phyloP scores from a whole-genome alignment of 2,113 vertebrate genomes.

The Tetrax tetrax region DNA sequence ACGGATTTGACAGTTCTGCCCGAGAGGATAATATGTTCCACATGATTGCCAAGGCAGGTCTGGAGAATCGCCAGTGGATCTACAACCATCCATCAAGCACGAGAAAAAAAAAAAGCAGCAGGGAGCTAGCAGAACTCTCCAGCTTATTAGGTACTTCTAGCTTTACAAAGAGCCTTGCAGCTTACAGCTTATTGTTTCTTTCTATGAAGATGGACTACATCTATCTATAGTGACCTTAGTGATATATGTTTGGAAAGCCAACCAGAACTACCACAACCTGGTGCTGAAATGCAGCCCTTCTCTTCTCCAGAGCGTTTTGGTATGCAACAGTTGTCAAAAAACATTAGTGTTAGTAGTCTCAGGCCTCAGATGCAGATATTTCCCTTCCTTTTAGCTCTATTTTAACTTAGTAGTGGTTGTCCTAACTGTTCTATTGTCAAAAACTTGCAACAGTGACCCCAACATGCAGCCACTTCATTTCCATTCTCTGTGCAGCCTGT shows the following conservation, averaged over 20 bases:
- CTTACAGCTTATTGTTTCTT: not conserved
- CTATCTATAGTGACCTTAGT: not conserved
- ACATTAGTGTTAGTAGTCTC: not conserved
- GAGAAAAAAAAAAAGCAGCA: not conserved
- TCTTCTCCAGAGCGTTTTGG: not conserved
- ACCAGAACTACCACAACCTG: not conserved
- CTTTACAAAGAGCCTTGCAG: not conserved
- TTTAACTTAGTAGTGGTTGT: not conserved
- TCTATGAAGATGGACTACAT: not conserved
- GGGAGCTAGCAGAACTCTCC: not conserved
- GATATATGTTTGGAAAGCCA: not conserved
- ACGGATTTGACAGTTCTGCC: conserved; percentile 38
- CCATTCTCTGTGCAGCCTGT: not conserved
- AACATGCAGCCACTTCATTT: accelerated
- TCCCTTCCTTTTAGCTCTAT: not conserved
- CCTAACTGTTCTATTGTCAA: not conserved
- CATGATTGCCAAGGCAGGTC: conserved; percentile 32
- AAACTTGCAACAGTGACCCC: not conserved
- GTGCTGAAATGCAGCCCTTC: not conserved
- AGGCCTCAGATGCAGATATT: not conserved
- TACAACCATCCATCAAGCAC: conserved; percentile 23
- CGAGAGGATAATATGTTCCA: conserved; percentile 35
- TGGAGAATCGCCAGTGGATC: conserved; percentile 25
- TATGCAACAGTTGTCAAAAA: not conserved
- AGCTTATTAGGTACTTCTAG: not conserved